phyloP scores from a whole-genome alignment of 2,113 vertebrate genomes.

The Atlantisia rogersi region DNA sequence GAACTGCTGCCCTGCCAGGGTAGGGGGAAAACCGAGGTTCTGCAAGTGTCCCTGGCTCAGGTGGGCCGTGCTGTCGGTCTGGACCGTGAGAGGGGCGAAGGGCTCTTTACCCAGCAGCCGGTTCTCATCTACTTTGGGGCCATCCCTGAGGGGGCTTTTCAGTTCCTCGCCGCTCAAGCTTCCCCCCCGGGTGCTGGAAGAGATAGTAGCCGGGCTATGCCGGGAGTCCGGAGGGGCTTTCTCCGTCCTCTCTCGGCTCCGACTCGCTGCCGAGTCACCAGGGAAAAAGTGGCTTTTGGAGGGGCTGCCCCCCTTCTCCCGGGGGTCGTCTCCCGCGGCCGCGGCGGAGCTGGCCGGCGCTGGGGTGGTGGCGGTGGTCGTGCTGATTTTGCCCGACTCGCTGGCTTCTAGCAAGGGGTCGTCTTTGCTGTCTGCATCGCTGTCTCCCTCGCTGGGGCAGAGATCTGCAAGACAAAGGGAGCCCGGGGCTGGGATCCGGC shows the following conservation, averaged over 20 bases:
- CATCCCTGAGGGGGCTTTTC: conserved; percentile 84
- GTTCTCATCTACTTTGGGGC: conserved; percentile 85
- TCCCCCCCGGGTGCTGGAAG: conserved; percentile 86
- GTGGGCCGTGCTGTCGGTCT: conserved; percentile 88
- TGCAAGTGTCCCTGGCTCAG: conserved; percentile 86
- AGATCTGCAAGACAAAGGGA: conserved; percentile 77
- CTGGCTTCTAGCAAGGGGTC: conserved; percentile 82
- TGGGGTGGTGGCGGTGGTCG: conserved; percentile 75
- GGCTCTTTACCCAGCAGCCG: conserved; percentile 85
- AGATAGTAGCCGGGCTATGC: conserved; percentile 90
- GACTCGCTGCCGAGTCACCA: conserved; percentile 67
- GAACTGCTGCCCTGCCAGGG: conserved; percentile 92
- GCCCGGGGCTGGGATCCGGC: background rate
- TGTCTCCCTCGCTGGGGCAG: conserved; percentile 94
- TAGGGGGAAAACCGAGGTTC: conserved; percentile 90
- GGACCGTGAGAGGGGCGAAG: conserved; percentile 88
- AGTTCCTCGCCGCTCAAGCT: conserved; percentile 82
- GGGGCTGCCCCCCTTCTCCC: conserved; percentile 82
- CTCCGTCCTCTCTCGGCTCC: conserved; percentile 81
- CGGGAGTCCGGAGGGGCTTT: conserved; percentile 89
- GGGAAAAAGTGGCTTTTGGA: conserved; percentile 74
- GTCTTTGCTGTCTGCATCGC: conserved; percentile 93
- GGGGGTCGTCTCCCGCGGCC: conserved; percentile 76
- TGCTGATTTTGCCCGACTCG: conserved; percentile 90
- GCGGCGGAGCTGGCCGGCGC: conserved; percentile 30